Conservation (phyloP, 2,888 invertebrate species). For the Philhelius pedissequus region DNA sequence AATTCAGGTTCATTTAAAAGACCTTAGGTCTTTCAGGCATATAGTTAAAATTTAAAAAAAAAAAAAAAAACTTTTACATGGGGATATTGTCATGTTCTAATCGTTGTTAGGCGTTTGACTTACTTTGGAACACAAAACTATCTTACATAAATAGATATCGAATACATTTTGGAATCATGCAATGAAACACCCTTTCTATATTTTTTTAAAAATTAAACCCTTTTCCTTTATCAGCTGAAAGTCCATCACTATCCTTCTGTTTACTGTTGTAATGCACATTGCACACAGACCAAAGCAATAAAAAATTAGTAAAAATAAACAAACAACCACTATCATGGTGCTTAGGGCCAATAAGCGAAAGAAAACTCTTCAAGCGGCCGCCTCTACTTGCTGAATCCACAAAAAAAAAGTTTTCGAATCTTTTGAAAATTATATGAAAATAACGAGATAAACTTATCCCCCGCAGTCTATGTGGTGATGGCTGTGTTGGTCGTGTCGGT, state of each 20-base stretch:
- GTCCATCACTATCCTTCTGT: neutral
- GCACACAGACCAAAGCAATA: neutral
- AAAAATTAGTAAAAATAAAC: constrained; percentile 10
- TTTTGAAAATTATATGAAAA: constrained; percentile 67
- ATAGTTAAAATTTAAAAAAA: no score
- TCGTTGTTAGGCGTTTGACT: no score
- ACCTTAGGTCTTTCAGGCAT: no score
- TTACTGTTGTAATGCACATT: neutral
- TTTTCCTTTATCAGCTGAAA: neutral
- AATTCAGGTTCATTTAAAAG: no score
- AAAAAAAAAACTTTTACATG: no score
- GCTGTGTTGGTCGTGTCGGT: no score
- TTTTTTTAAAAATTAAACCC: no score
- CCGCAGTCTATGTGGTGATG: constrained; percentile 30
- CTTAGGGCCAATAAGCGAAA: constrained; percentile 28
- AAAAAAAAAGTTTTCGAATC: constrained; percentile 52
- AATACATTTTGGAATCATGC: no score
- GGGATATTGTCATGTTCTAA: no score
- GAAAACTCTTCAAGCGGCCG: constrained; percentile 43
- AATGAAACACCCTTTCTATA: no score
- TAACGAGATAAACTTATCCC: constrained; percentile 63
- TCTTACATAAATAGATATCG: no score
- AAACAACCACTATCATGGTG: constrained; percentile 38
- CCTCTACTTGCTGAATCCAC: neutral
- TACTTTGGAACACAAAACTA: no score